Percentiles rank a stretch among this genome's conserved stretches.
phyloP scores from a whole-genome alignment of 2,797 vertebrate species.

The Rhyacichthys aspro region DNA sequence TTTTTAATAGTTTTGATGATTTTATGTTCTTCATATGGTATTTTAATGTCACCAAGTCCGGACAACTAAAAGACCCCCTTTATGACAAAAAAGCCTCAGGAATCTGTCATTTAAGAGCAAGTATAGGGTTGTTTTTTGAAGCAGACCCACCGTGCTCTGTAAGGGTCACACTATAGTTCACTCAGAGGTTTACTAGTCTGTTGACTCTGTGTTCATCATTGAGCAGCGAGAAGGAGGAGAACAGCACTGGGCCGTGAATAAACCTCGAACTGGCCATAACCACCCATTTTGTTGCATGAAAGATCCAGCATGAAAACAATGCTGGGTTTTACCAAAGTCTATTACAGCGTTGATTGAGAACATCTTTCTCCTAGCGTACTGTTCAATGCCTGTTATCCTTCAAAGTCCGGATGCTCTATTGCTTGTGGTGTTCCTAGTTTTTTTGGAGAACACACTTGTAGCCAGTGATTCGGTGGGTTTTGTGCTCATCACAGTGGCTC shows the following conservation, averaged over 20 bases:
- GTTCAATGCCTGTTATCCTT: conserved; percentile 20
- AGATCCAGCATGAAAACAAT: conserved; percentile 29
- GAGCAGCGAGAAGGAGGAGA: conserved; percentile 30
- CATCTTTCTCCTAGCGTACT: conserved; percentile 27
- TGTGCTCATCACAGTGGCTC: conserved; percentile 18
- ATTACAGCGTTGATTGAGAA: conserved; percentile 26
- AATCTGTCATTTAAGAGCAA: conserved; percentile 41
- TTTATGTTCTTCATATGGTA: conserved; percentile 10
- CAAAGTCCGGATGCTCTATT: conserved; percentile 13
- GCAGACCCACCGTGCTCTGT: conserved; percentile 25
- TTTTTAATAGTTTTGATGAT: conserved; percentile 32
- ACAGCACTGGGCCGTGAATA: conserved; percentile 39
- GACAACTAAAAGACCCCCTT: not conserved
- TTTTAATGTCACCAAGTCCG: conserved; percentile 6
- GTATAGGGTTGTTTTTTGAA: conserved; percentile 38
- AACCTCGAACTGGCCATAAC: conserved; percentile 34
- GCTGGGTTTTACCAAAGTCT: conserved; percentile 21
- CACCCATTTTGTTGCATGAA: conserved; percentile 30
- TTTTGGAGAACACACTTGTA: not conserved
- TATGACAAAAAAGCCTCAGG: conserved; percentile 35
- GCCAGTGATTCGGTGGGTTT: conserved; percentile 22
- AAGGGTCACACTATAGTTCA: conserved; percentile 56
- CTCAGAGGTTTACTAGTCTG: conserved; percentile 59
- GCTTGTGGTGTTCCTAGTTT: conserved; percentile 19
- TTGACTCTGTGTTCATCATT: conserved; percentile 55